These are phyloP conservation scores for Hydrotaea cyrtoneurina DNA, from an alignment of 2,888 invertebrate species.

Conservation along the genomic window DNA sequence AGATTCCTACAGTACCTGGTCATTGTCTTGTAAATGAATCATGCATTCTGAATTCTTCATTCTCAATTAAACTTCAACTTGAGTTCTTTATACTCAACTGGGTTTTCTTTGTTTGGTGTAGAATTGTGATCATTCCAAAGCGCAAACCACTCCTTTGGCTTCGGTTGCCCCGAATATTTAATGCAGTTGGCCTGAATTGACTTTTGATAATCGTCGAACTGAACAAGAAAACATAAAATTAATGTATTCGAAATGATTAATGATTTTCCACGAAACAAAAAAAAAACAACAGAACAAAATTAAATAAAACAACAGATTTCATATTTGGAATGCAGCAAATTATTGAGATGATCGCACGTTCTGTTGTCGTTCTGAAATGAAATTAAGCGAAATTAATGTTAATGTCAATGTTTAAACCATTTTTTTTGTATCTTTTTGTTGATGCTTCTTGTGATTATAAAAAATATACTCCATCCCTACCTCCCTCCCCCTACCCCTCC, in stretches of 20 bases:
- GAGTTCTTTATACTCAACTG: too few relatives aligned
- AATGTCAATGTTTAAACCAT: not conserved
- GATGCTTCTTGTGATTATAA: not conserved
- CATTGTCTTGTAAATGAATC: too few relatives aligned
- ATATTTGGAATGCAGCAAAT: not conserved
- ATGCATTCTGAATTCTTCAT: too few relatives aligned
- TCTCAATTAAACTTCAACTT: too few relatives aligned
- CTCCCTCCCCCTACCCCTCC: not conserved
- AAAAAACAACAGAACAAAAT: not conserved
- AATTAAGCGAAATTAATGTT: constrained; percentile 12
- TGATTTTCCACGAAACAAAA: constrained; percentile 4
- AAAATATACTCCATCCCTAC: too few relatives aligned
- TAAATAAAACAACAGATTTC: not conserved
- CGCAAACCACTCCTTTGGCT: too few relatives aligned
- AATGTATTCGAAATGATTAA: constrained; percentile 29
- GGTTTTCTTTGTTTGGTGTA: too few relatives aligned
- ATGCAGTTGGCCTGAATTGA: not conserved
- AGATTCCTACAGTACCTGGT: too few relatives aligned
- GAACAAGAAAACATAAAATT: constrained; percentile 7
- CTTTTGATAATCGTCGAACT: not conserved
- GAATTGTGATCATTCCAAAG: constrained; percentile 32
- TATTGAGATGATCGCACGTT: not conserved
- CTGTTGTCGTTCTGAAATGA: not conserved
- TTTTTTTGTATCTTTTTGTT: constrained; percentile 7
- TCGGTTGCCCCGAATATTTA: not conserved